phyloP scores from a whole-genome alignment of 2,888 invertebrate species.

The Conus canariensis region DNA sequence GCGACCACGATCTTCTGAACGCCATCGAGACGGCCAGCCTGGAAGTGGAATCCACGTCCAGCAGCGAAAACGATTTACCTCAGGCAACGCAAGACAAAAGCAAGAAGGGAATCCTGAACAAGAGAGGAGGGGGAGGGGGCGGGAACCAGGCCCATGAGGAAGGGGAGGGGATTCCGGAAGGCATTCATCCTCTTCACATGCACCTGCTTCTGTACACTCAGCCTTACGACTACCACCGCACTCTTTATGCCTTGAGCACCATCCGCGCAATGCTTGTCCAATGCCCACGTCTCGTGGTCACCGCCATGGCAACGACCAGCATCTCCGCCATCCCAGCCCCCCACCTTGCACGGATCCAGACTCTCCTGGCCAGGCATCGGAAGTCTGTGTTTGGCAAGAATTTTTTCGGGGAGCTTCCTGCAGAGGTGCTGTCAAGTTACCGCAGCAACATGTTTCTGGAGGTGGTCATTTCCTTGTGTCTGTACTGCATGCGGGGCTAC shows the following conservation, averaged over 20 bases:
- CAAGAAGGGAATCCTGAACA: slow-evolving; percentile 20
- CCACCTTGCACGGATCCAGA: slow-evolving; percentile 81
- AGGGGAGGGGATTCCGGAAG: slow-evolving; percentile 52
- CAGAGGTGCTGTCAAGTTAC: slow-evolving; percentile 85
- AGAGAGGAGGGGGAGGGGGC: not conserved
- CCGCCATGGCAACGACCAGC: slow-evolving; percentile 88
- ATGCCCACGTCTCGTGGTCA: slow-evolving; percentile 87
- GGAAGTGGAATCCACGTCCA: slow-evolving; percentile 68
- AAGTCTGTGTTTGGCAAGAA: slow-evolving; percentile 87
- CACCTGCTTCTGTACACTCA: slow-evolving; percentile 91
- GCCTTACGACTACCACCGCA: slow-evolving; percentile 87
- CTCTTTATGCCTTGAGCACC: slow-evolving; percentile 87
- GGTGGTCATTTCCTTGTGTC: slow-evolving; percentile 85
- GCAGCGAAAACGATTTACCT: slow-evolving; percentile 64
- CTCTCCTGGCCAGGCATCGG: slow-evolving; percentile 86
- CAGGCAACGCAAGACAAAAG: not conserved
- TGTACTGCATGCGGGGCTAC: slow-evolving; percentile 90
- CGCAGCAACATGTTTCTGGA: slow-evolving; percentile 90
- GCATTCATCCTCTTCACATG: slow-evolving; percentile 88
- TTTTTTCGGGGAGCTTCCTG: slow-evolving; percentile 79
- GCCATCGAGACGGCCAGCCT: slow-evolving; percentile 61
- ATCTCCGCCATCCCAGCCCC: slow-evolving; percentile 80
- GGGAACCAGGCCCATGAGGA: not conserved
- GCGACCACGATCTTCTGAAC: slow-evolving; percentile 66
- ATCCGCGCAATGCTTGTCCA: slow-evolving; percentile 86